phyloP scores from a whole-genome alignment of 2,113 vertebrate genomes.

The Psophia crepitans region DNA sequence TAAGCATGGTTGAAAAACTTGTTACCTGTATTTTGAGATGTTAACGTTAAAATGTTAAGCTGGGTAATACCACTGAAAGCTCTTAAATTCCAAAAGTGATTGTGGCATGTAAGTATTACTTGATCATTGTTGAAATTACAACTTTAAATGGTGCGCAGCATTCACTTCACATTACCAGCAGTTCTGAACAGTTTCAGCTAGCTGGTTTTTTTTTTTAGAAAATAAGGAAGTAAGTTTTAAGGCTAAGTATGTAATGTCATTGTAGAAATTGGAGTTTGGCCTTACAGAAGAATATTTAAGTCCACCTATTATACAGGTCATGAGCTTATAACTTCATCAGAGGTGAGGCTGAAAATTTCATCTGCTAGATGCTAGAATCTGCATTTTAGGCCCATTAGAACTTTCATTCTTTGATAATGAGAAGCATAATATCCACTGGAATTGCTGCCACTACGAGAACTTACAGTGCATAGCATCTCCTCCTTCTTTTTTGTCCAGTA shows the following conservation, averaged over 20 bases:
- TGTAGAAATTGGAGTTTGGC: neutral
- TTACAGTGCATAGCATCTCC: neutral
- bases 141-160: neutral
- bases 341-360: neutral
- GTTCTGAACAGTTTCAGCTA: neutral
- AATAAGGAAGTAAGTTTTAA: neutral
- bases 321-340: neutral
- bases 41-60: neutral
- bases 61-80: neutral
- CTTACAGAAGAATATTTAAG: neutral
- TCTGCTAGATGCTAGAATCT: neutral
- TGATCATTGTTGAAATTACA: neutral
- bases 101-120: neutral
- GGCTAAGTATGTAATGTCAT: neutral
- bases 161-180: neutral
- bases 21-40: constrained; percentile 45
- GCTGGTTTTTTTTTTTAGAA: neutral
- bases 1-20: constrained; percentile 78
- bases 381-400: neutral
- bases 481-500: neutral
- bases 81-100: neutral
- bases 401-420: neutral
- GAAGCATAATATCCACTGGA: neutral
- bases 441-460: neutral
- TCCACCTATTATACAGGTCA: neutral